Evolutionary conservation across 1,140 invertebrate genomes (phyloP).

Genomic region (Daktulosphaira vitifoliae): DNA sequence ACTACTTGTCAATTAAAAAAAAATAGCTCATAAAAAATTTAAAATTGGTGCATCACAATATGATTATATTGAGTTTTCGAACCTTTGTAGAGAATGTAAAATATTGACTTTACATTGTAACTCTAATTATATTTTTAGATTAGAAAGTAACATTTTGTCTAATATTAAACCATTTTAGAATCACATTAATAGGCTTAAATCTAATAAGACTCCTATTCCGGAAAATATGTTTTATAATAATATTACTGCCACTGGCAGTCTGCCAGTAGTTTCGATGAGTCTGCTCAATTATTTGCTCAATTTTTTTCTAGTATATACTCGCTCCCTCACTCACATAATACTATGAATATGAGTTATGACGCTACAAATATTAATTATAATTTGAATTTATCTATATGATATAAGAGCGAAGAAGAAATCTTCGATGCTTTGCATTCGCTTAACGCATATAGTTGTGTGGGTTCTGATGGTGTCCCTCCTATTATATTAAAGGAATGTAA

Average conservation of each 20-base stretch:
- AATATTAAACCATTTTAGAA: background rate
- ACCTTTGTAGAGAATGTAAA: background rate
- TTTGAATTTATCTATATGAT: background rate
- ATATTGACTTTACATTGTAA: no score
- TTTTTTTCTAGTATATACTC: background rate
- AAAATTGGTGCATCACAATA: background rate
- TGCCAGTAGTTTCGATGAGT: background rate
- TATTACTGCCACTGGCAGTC: no score
- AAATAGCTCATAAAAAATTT: background rate
- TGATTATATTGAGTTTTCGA: background rate
- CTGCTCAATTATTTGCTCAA: background rate
- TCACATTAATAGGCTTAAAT: background rate
- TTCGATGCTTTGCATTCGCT: background rate
- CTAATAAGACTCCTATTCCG: background rate
- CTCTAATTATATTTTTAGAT: no score
- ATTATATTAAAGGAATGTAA: background rate
- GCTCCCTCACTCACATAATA: background rate
- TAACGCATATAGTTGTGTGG: background rate
- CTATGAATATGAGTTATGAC: background rate
- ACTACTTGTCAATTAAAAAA: background rate
- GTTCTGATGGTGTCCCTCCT: background rate
- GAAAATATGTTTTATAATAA: background rate
- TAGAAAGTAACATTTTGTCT: no score
- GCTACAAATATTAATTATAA: background rate
- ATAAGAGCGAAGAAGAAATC: no score